A percentile compares a stretch with the other conserved stretches of the same genome.
These are phyloP conservation scores for Oreohelix idahoensis DNA, from an alignment of 1,140 invertebrate species.

Conservation along the genomic window DNA sequence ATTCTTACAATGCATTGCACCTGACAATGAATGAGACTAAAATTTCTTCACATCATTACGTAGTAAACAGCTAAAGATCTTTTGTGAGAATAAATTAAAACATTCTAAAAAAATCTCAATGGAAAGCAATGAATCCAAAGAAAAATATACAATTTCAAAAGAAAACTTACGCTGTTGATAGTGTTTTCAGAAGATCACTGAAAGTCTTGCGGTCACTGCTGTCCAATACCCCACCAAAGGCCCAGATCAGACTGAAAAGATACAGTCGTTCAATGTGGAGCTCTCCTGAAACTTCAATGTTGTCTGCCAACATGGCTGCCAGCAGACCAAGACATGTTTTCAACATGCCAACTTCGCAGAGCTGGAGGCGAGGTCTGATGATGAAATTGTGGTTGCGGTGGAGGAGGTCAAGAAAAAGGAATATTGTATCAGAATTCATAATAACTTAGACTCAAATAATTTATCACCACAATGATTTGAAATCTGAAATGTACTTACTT, in stretches of 20 bases:
- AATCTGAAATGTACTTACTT: too few species aligned
- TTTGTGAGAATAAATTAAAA: too few species aligned
- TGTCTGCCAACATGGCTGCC: conserved; percentile 72
- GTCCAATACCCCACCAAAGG: conserved; percentile 71
- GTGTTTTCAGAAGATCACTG: conserved; percentile 69
- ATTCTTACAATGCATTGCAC: too few species aligned
- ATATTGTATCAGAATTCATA: too few species aligned
- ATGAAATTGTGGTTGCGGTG: too few species aligned
- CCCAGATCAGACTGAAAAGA: conserved; percentile 73
- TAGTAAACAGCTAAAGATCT: too few species aligned
- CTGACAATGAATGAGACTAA: too few species aligned
- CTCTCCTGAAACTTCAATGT: conserved; percentile 71
- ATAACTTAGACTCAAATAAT: too few species aligned
- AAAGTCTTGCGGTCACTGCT: conserved; percentile 66
- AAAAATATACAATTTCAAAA: not conserved
- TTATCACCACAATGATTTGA: too few species aligned
- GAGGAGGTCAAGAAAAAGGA: too few species aligned
- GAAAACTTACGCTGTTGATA: conserved; percentile 69
- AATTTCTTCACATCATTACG: too few species aligned
- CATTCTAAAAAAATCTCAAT: not conserved
- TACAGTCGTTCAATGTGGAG: conserved; percentile 72
- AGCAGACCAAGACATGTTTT: conserved; percentile 69
- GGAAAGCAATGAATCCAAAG: not conserved
- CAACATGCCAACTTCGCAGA: conserved; percentile 71
- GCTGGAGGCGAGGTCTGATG: conserved; percentile 60